Evolutionary conservation across 1,140 invertebrate species (phyloP).

Genomic region (Mactra quadrangularis): DNA sequence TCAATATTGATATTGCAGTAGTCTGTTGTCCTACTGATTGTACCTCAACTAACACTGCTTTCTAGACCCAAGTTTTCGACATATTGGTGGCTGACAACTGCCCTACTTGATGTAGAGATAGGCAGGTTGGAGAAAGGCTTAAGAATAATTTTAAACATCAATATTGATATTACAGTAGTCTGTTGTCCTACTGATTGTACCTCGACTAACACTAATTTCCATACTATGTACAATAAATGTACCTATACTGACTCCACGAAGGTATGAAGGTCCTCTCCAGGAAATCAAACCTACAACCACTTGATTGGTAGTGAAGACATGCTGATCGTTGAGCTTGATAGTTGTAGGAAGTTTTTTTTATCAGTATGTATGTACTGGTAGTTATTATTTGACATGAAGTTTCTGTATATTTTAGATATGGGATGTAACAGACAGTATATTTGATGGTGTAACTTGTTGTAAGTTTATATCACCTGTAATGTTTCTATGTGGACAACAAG

Average conservation of each 20-base stretch:
- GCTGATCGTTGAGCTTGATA: no score
- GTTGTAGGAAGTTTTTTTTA: no score
- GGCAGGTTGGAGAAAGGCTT: slow-evolving; percentile 74
- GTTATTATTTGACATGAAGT: no score
- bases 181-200: not conserved
- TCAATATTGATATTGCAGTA: not conserved
- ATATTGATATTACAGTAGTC: not conserved
- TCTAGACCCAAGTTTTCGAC: not conserved
- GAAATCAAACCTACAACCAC: no score
- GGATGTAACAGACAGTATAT: slow-evolving; percentile 81
- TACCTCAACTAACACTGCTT: not conserved
- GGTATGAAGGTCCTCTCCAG: no score
- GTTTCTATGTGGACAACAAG: slow-evolving; percentile 82
- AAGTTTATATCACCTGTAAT: slow-evolving; percentile 78
- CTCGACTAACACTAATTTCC: not conserved
- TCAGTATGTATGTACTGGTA: no score
- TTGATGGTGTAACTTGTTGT: slow-evolving; percentile 84
- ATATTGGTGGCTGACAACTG: not conserved
- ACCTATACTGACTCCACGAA: no score
- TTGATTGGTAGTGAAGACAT: no score
- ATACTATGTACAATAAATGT: no score
- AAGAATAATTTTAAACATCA: not conserved
- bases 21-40: not conserved
- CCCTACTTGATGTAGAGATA: no score
- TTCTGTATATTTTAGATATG: slow-evolving; percentile 65